These are phyloP conservation scores for Rhagonycha fulva DNA, from an alignment of 2,888 invertebrate species.

Conservation along the genomic window DNA sequence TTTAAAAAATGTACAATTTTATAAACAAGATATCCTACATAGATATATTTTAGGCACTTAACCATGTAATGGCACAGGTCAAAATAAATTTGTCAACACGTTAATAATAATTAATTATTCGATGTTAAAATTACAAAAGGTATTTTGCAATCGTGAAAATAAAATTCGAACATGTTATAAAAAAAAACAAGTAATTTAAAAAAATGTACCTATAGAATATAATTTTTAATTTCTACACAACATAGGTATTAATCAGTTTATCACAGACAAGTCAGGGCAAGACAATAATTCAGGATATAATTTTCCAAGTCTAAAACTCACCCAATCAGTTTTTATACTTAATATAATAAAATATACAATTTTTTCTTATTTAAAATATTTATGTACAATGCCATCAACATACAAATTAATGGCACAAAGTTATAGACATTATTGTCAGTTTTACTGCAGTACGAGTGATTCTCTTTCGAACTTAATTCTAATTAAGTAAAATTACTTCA, in stretches of 20 bases:
- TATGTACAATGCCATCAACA: slow-evolving; percentile 22
- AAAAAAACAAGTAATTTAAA: slow-evolving; percentile 24
- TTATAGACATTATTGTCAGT: slow-evolving; percentile 45
- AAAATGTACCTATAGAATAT: slow-evolving; percentile 4
- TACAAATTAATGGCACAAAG: slow-evolving; percentile 42
- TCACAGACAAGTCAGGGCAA: slow-evolving; percentile 54
- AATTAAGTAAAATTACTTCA: slow-evolving; percentile 38
- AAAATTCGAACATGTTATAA: slow-evolving; percentile 18
- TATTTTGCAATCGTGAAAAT: slow-evolving; percentile 7
- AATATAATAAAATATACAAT: slow-evolving; percentile 41
- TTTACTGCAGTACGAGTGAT: slow-evolving; percentile 40
- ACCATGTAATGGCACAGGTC: slow-evolving; percentile 29
- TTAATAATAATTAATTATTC: slow-evolving; percentile 11
- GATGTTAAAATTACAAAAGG: slow-evolving; percentile 10
- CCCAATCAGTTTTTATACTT: slow-evolving; percentile 22
- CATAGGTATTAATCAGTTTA: slow-evolving; percentile 33
- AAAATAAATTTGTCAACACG: slow-evolving; percentile 20
- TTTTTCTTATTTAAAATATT: slow-evolving; percentile 28
- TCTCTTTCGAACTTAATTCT: slow-evolving; percentile 41
- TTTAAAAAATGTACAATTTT: slow-evolving; percentile 28
- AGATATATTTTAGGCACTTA: slow-evolving; percentile 23
- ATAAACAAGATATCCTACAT: slow-evolving; percentile 22
- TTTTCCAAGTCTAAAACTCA: slow-evolving; percentile 25
- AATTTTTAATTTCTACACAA: slow-evolving; percentile 1
- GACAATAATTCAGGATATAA: slow-evolving; percentile 45